Evolutionary conservation across 1,140 invertebrate species (phyloP).

Genomic region (Drosophila albomicans): DNA sequence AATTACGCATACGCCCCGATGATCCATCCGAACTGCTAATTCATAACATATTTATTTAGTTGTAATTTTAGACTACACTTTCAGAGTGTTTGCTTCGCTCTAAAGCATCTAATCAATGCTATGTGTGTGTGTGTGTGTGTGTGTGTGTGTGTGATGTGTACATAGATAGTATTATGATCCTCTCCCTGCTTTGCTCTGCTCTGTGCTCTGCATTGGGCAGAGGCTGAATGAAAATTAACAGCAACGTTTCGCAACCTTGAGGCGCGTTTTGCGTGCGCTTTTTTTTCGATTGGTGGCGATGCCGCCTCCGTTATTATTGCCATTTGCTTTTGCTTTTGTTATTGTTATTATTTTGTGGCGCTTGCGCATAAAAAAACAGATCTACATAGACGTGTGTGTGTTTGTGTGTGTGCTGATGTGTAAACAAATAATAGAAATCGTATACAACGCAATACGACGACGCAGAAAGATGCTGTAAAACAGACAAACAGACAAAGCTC

Average conservation of each 20-base stretch:
- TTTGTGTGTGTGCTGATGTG: slow-evolving; percentile 11
- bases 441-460: slow-evolving; percentile 28
- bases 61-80: neutral
- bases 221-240: slow-evolving; percentile 38
- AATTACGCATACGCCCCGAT: too few species aligned
- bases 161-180: neutral
- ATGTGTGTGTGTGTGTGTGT: too few species aligned
- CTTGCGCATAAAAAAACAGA: slow-evolving; percentile 40
- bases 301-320: slow-evolving; percentile 38
- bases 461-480: slow-evolving; percentile 31
- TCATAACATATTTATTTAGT: neutral
- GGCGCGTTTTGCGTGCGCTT: slow-evolving; percentile 34
- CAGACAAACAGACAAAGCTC: neutral
- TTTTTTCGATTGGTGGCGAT: slow-evolving; percentile 25
- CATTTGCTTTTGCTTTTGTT: slow-evolving; percentile 27
- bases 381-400: neutral
- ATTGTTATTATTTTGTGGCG: slow-evolving; percentile 29
- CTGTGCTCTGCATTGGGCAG: neutral
- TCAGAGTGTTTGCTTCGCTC: neutral
- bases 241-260: slow-evolving; percentile 45
- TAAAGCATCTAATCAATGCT: slow-evolving; percentile 1
- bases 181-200: neutral
- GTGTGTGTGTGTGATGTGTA: neutral
- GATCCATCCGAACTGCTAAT: neutral
- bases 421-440: slow-evolving; percentile 44